Conservation (phyloP, 2,797 vertebrate species). For the Stomatorhinus walkeri region DNA sequence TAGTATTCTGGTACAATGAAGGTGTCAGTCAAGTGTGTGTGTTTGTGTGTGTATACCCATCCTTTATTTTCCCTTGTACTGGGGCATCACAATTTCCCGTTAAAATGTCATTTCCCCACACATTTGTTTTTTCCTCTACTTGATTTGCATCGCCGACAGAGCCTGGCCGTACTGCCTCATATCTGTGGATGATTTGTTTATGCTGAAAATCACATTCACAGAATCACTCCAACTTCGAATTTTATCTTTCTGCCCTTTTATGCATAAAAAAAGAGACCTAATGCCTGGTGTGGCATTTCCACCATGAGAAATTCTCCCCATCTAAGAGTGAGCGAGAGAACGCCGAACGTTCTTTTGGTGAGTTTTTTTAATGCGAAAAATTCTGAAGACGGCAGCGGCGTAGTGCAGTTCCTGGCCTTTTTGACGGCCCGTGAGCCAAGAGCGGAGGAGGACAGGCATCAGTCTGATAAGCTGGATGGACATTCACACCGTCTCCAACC, state of each 20-base stretch:
- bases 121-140: conserved; percentile 14
- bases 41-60: too few species aligned
- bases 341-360: not conserved
- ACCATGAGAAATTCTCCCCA: not conserved
- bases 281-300: not conserved
- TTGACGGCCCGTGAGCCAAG: not conserved
- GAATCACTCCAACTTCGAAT: conserved; percentile 10
- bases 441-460: not conserved
- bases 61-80: conserved; percentile 10
- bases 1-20: conserved; percentile 18
- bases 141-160: not conserved
- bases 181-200: conserved; percentile 21
- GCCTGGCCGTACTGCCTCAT: not conserved
- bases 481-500: not conserved
- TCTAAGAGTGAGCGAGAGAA: not conserved
- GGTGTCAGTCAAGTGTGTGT: conserved; percentile 21
- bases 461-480: not conserved
- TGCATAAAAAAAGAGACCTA: not conserved
- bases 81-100: conserved; percentile 28
- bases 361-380: not conserved
- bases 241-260: conserved; percentile 1
- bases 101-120: conserved; percentile 24
- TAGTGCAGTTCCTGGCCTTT: not conserved
- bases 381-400: not conserved
- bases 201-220: not conserved